Conservation (phyloP, 2,888 invertebrate genomes). For the Epinotia ramella region DNA sequence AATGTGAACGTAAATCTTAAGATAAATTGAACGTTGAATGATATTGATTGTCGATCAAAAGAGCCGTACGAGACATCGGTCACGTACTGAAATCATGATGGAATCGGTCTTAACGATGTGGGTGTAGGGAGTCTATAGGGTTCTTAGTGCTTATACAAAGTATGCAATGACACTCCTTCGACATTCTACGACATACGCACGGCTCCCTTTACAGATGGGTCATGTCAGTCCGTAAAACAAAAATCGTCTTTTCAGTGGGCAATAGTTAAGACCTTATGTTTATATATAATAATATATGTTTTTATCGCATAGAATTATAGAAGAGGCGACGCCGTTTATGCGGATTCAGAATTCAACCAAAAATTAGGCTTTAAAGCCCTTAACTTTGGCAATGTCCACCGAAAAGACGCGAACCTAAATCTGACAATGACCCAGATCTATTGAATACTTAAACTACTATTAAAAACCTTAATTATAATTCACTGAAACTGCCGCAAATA, state of each 20-base stretch:
- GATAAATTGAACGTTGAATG: conserved; percentile 71
- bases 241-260: no score
- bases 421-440: no score
- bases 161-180: conserved; percentile 11
- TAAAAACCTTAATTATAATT: background rate
- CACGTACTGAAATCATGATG: conserved; percentile 66
- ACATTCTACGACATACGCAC: background rate
- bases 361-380: no score
- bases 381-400: no score
- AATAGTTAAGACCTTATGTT: no score
- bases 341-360: no score
- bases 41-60: conserved; percentile 77
- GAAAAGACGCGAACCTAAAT: no score
- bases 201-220: background rate
- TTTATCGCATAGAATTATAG: no score
- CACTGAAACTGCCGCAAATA: conserved; percentile 46
- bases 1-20: conserved; percentile 74
- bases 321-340: no score
- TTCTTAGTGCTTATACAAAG: conserved; percentile 24
- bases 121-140: conserved; percentile 52
- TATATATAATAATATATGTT: no score
- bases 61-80: conserved; percentile 65
- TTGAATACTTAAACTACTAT: background rate
- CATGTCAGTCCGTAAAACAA: no score
- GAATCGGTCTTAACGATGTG: conserved; percentile 65